Percentiles rank a stretch among this genome's conserved stretches.
Evolutionary conservation across 2,113 vertebrate genomes (phyloP).

Genomic region (Lates calcarifer): DNA sequence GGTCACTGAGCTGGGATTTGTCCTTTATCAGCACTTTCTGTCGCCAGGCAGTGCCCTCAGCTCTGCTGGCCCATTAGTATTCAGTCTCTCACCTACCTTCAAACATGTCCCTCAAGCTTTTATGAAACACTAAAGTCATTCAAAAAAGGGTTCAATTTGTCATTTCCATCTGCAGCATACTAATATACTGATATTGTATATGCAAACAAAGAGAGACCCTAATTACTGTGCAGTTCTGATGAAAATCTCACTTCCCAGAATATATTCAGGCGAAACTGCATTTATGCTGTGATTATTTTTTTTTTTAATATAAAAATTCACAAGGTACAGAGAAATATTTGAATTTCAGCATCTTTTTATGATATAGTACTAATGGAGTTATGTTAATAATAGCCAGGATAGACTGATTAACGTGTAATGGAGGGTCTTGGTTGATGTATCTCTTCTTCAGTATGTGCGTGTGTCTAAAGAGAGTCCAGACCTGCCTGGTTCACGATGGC

Average conservation of each 20-base stretch:
- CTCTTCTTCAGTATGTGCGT: not conserved
- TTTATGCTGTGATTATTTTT: constrained; percentile 64
- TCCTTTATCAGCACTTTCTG: constrained; percentile 55
- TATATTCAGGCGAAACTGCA: constrained; percentile 69
- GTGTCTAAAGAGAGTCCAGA: constrained; percentile 15
- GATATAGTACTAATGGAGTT: constrained; percentile 57
- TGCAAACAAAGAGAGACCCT: constrained; percentile 80
- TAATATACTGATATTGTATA: constrained; percentile 61
- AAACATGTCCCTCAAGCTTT: constrained; percentile 43
- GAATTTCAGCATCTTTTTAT: constrained; percentile 57
- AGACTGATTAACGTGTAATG: constrained; percentile 62
- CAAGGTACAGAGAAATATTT: constrained; percentile 73
- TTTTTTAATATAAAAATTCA: constrained; percentile 32
- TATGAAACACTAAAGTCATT: constrained; percentile 18
- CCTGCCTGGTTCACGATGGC: constrained; percentile 27
- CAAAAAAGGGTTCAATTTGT: constrained; percentile 35
- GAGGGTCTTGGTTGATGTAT: constrained; percentile 24
- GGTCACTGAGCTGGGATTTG: constrained; percentile 38
- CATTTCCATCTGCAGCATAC: constrained; percentile 40
- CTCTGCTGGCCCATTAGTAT: constrained; percentile 23
- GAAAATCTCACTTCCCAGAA: constrained; percentile 44
- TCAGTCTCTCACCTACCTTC: constrained; percentile 16
- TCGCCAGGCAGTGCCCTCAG: constrained; percentile 28
- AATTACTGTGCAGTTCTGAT: constrained; percentile 77
- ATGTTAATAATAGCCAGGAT: constrained; percentile 60